Evolutionary conservation across 2,113 vertebrate genomes (phyloP), one percentile per base, ranked within the genome.

Genomic region (Parotia lawesii): DNA sequence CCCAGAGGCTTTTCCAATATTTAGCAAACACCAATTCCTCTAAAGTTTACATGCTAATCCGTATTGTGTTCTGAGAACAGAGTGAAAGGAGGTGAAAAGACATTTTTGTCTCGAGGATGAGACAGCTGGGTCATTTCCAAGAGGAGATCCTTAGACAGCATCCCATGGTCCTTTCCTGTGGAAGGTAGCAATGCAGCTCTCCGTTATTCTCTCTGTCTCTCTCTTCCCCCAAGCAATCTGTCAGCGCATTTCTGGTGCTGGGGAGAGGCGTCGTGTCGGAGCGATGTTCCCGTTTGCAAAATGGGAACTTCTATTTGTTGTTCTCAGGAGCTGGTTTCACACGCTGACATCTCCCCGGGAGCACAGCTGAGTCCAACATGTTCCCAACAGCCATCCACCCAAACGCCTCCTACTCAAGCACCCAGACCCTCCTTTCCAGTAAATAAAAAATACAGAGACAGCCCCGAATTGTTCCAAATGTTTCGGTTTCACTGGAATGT

Each of bases 251-350:
- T 95, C 76, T 96, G 94, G 96, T 35, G 91, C 87, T 6, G 93
- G 89, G 90, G 93, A 94, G 94, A 96, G 95, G 96, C 90, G 90
- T 15, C 60, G 91, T 94, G 93, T 91, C 40, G 4, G 42, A 97
- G 90, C 78, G 78, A 93, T 97, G 95, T 97, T 97, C 95, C 93
- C 85, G 35, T 89, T 97, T 97, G 97, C 94, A 97, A 97, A 96
- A 96, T 42, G 94, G 94, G 96, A 95, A 94, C 94, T 85, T 97
- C 97, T 97, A 98, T 97, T 97, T 96, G 96, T 96, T 96, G 94
- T 97, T 96, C 92, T 90, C 96, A 94, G 96, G 95, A 96, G 96
- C 91, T 93, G 95, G 96, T 97, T 97, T 97, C 96, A 95, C 95
- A 87, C 56, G 2, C 95, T 61, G 45, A 92, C 79, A 91, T 92